phyloP scores from a whole-genome alignment of 2,888 invertebrate species.

The Heliconius sara region DNA sequence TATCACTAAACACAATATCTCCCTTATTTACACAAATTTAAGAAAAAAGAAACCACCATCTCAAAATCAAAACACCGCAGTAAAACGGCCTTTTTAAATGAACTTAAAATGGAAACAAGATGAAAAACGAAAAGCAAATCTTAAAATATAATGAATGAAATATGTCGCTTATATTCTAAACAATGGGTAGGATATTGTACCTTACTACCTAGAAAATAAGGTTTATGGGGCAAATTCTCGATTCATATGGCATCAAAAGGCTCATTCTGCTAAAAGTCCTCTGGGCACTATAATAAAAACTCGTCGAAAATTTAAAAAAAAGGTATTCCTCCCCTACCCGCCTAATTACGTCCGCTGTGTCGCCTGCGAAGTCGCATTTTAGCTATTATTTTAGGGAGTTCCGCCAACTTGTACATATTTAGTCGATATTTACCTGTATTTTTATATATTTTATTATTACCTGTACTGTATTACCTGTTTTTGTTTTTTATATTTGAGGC shows the following conservation, averaged over 20 bases:
- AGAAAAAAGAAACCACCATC: not conserved
- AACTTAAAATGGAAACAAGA: conserved; percentile 42
- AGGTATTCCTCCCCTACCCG: conserved; percentile 50
- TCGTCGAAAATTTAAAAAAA: conserved; percentile 56
- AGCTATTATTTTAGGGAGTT: conserved; percentile 52
- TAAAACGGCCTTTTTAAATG: conserved; percentile 34
- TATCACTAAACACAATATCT: too few relatives aligned
- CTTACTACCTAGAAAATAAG: conserved; percentile 16
- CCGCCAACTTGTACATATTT: conserved; percentile 49
- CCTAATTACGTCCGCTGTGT: conserved; percentile 60
- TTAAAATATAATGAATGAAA: conserved; percentile 45
- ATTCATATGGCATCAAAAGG: conserved; percentile 52
- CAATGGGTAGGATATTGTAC: conserved; percentile 15
- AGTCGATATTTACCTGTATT: not conserved
- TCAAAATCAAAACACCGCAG: conserved; percentile 10
- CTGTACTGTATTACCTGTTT: too few relatives aligned
- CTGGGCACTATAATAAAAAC: conserved; percentile 56
- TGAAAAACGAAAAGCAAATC: conserved; percentile 41
- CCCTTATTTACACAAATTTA: not conserved
- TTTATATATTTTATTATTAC: too few relatives aligned
- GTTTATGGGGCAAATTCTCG: conserved; percentile 33
- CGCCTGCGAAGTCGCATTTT: conserved; percentile 53
- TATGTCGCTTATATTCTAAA: conserved; percentile 42
- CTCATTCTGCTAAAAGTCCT: conserved; percentile 54
- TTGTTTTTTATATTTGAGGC: too few relatives aligned